phyloP scores from a whole-genome alignment of 1,140 invertebrate genomes.

The Apis mellifera region DNA sequence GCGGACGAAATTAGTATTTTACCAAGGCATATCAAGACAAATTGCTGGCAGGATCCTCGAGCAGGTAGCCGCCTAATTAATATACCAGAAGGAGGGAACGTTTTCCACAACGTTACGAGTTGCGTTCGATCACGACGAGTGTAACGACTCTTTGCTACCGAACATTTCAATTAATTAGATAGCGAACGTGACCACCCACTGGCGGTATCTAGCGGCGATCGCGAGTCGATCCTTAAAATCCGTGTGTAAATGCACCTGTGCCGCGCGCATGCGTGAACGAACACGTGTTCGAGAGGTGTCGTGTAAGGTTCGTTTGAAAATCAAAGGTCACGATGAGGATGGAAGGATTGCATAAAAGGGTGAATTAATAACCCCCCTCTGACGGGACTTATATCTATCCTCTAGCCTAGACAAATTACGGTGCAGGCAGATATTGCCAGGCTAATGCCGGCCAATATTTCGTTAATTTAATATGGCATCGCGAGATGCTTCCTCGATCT shows the following conservation, averaged over 20 bases:
- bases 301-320: not conserved
- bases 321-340: slow-evolving; percentile 21
- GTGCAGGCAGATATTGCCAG: not conserved
- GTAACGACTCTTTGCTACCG: slow-evolving; percentile 21
- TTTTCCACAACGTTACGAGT: slow-evolving; percentile 5
- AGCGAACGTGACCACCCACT: slow-evolving; percentile 46
- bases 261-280: not conserved
- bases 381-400: not conserved
- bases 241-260: not conserved
- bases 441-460: slow-evolving; percentile 38
- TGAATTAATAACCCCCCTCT: slow-evolving; percentile 13
- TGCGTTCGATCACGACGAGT: slow-evolving; percentile 29
- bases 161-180: slow-evolving; percentile 54
- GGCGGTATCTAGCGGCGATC: slow-evolving; percentile 35
- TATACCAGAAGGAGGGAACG: slow-evolving; percentile 28
- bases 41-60: slow-evolving; percentile 18
- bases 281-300: too few relatives aligned
- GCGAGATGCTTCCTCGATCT: slow-evolving; percentile 30
- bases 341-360: slow-evolving; percentile 17
- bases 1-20: slow-evolving; percentile 41
- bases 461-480: slow-evolving; percentile 29
- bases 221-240: slow-evolving; percentile 20
- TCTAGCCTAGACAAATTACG: slow-evolving; percentile 31
- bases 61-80: slow-evolving; percentile 38
- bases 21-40: slow-evolving; percentile 30